Conservation (phyloP, 2,113 vertebrate species). For the Hippopotamus amphibius region DNA sequence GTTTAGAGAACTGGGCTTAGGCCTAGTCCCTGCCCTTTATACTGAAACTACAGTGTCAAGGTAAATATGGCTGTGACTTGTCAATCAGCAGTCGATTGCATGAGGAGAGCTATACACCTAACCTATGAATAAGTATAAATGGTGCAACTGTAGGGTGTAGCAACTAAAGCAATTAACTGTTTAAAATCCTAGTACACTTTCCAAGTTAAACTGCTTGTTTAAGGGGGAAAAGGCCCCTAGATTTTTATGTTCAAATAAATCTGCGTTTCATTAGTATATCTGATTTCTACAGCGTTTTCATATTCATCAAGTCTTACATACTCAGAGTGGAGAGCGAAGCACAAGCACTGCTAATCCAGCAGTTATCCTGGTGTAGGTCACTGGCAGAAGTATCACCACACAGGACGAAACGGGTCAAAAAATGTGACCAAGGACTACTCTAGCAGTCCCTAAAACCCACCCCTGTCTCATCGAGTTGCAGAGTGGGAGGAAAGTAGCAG, state of each 20-base stretch:
- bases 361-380: background rate
- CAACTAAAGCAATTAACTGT: background rate
- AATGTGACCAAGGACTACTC: background rate
- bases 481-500: background rate
- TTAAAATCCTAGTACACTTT: background rate
- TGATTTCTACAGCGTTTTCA: constrained; percentile 3
- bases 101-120: background rate
- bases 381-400: background rate
- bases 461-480: background rate
- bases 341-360: background rate
- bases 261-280: background rate
- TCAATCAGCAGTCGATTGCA: background rate
- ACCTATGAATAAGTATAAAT: background rate
- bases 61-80: background rate
- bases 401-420: background rate
- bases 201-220: constrained; percentile 8
- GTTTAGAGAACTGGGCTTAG: background rate
- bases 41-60: background rate
- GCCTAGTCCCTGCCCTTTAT: background rate
- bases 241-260: background rate
- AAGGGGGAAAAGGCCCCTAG: too few species aligned
- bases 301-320: background rate
- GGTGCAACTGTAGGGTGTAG: background rate
- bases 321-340: background rate
- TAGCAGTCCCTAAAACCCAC: background rate